A percentile compares a stretch with the other conserved stretches of the same genome.
phyloP scores from a whole-genome alignment of 2,888 invertebrate species.

The Erebia palarica region DNA sequence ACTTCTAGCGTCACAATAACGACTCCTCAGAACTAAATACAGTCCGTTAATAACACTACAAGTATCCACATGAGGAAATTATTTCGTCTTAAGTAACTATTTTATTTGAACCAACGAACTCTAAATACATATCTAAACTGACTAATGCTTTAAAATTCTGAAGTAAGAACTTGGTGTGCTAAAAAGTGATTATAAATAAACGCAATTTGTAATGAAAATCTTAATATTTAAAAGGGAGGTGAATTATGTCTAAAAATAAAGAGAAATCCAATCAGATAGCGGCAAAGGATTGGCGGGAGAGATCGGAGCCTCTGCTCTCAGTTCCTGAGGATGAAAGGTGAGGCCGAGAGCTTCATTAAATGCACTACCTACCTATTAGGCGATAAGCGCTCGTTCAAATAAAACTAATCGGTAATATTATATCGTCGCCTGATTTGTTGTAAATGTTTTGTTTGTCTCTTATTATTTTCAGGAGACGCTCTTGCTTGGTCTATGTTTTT shows the following conservation, averaged over 20 bases:
- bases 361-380: conserved; percentile 57
- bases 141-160: background rate
- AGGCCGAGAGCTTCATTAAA: conserved; percentile 74
- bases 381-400: conserved; percentile 61
- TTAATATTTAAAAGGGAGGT: conserved; percentile 13
- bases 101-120: background rate
- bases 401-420: conserved; percentile 61
- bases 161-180: conserved; percentile 5
- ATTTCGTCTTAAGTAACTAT: background rate
- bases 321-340: conserved; percentile 81
- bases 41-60: conserved; percentile 55
- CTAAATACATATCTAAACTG: background rate
- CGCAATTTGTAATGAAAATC: conserved; percentile 3
- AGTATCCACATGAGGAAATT: conserved; percentile 48
- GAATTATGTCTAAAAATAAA: conserved; percentile 67
- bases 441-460: conserved; percentile 20
- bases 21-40: conserved; percentile 44
- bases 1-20: conserved; percentile 44
- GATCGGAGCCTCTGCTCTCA: conserved; percentile 67
- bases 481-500: background rate
- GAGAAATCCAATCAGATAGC: conserved; percentile 70
- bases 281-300: conserved; percentile 65
- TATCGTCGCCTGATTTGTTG: conserved; percentile 51
- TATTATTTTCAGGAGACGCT: background rate
- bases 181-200: conserved; percentile 24